Percentiles rank a stretch among this genome's conserved stretches.
phyloP scores from a whole-genome alignment of 2,888 invertebrate genomes.

The Brachynemurus nebulosus region DNA sequence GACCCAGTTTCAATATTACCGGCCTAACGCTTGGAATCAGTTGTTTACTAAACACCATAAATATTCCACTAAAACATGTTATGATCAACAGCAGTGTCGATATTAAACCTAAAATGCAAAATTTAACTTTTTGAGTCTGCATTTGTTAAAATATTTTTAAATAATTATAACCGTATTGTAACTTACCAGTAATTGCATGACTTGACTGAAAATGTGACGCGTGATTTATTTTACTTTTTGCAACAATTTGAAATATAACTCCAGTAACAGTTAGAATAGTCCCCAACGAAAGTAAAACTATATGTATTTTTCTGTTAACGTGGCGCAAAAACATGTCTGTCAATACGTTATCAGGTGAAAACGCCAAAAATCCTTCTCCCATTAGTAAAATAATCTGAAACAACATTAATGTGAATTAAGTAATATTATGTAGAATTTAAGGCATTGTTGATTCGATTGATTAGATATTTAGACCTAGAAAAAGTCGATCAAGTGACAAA shows the following conservation, averaged over 20 bases:
- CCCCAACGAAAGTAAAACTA: constrained; percentile 19
- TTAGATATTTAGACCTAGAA: no score
- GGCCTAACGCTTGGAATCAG: constrained; percentile 20
- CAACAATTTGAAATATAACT: constrained; percentile 22
- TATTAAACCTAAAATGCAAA: constrained; percentile 26
- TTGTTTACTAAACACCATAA: constrained; percentile 21
- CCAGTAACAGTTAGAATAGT: constrained; percentile 21
- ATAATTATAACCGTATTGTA: no score
- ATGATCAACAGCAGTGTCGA: constrained; percentile 24
- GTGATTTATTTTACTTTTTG: constrained; percentile 16
- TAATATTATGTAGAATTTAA: no score
- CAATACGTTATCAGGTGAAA: constrained; percentile 21
- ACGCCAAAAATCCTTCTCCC: constrained; percentile 23
- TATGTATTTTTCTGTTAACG: constrained; percentile 21
- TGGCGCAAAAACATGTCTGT: constrained; percentile 17
- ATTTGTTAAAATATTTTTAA: no score
- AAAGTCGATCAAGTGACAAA: no score
- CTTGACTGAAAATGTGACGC: constrained; percentile 20
- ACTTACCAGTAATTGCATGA: constrained; percentile 18
- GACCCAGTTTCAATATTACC: constrained; percentile 24
- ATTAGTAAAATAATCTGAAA: constrained; percentile 23
- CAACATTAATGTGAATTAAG: no score
- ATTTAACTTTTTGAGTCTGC: no score
- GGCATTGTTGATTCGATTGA: no score
- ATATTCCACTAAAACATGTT: constrained; percentile 21